Evolutionary conservation across 1,140 invertebrate species (phyloP), one percentile per base, ranked within the genome.

Genomic region (Calephelis virginiensis): DNA sequence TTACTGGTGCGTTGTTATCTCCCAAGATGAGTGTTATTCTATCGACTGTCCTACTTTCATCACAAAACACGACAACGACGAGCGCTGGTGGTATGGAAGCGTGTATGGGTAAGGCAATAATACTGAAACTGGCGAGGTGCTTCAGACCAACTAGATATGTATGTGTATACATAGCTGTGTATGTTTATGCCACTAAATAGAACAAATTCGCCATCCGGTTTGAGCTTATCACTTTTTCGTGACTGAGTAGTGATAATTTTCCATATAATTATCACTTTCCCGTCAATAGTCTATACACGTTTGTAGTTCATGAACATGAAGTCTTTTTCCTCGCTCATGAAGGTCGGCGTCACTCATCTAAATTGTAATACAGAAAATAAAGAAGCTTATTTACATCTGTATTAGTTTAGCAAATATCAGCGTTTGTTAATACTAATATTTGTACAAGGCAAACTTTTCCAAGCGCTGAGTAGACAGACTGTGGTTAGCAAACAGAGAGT

Each of bases 311-410:
- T 53, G 49, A 17, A 53, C 49, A 53, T 17, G 1, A 13, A 12
- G 49, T 53, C 17, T 17, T 0, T 50, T 53, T 53, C 49, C 49
- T 53, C 14, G 14, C 49, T 50, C 17, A 17, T 17, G 49, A 53
- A 53, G 49, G 49, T 53, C 49, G 5, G 6, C 49, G 14, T 56
- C 50, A 56, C 17, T 37, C 50, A 56, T 28, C 17, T 56, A 11
- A 28, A 28, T 28, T 56, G 50, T 56, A 56, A 56, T 12, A 56
- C 50, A 56, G 40, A 56, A 56, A 56, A 56, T 56, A 56, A 56
- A 56, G 50, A 10, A 56, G 10, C 50, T 56, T 28, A 56, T 56
- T 56, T 56, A 56, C 50, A 56, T 6, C 11, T 56, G 50, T 28
- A 11, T 56, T 56, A 37, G 50, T 56, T 28, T 56, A 11, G 8